Evolutionary conservation across 1,140 invertebrate species (phyloP).

Genomic region (Acromyrmex echinatior): DNA sequence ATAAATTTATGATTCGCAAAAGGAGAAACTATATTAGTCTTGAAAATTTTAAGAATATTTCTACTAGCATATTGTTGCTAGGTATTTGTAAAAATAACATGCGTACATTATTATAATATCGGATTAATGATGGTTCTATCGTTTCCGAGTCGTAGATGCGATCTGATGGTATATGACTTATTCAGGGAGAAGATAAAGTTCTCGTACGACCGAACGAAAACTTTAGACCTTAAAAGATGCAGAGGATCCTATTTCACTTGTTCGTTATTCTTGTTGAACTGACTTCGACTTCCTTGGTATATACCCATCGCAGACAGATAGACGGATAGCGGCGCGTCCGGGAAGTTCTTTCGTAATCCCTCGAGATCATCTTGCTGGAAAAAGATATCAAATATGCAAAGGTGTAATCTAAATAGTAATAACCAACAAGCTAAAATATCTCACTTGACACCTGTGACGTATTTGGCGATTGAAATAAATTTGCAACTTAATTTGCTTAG

Average conservation of each 20-base stretch:
- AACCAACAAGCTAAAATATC: neutral
- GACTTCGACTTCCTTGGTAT: constrained; percentile 30
- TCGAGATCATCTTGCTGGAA: neutral
- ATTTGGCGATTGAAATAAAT: constrained; percentile 2
- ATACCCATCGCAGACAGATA: constrained; percentile 14
- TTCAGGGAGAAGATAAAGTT: constrained; percentile 45
- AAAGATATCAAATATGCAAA: constrained; percentile 33
- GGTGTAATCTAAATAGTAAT: constrained; percentile 20
- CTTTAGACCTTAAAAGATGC: constrained; percentile 55
- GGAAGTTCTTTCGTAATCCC: constrained; percentile 7
- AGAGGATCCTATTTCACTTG: constrained; percentile 19
- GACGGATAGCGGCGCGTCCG: constrained; percentile 3
- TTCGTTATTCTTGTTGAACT: constrained; percentile 40
- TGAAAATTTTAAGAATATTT: neutral
- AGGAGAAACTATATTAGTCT: neutral
- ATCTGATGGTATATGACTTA: constrained; percentile 36
- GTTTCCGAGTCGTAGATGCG: constrained; percentile 1
- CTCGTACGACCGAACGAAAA: constrained; percentile 43
- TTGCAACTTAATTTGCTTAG: neutral
- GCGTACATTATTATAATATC: neutral
- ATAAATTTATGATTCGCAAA: neutral
- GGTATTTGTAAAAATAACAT: neutral
- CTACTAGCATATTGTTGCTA: neutral
- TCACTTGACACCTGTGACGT: neutral
- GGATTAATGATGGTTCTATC: constrained; percentile 19